Percentiles rank a stretch among this genome's conserved stretches.
Evolutionary conservation across 92 coral and sea anemone genomes (phyloP).

Genomic region (Bergia puertoricense): DNA sequence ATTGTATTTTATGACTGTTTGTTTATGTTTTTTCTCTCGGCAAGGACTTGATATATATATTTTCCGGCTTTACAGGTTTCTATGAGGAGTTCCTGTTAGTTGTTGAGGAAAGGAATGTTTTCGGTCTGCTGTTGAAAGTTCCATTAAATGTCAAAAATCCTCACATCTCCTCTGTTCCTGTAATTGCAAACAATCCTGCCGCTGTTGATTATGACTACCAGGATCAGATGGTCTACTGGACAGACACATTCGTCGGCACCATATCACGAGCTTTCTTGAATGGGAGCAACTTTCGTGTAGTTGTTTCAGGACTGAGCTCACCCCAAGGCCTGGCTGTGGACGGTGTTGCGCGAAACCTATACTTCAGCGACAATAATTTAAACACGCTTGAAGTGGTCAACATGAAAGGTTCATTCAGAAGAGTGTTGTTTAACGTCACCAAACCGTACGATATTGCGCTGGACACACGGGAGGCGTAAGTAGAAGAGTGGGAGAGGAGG

Average conservation of each 20-base stretch:
- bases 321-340: conserved; percentile 29
- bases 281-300: background rate
- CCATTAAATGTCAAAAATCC: conserved; percentile 22
- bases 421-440: background rate
- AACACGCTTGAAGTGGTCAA: conserved; percentile 16
- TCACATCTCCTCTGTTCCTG: background rate
- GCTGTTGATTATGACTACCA: conserved; percentile 40
- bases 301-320: background rate
- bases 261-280: conserved; percentile 4
- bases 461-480: conserved; percentile 34
- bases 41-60: no score
- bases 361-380: background rate
- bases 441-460: conserved; percentile 10
- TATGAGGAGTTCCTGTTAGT: conserved; percentile 26
- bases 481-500: background rate
- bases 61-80: conserved; percentile 14
- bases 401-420: conserved; percentile 6
- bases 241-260: background rate
- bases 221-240: conserved; percentile 18
- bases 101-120: background rate
- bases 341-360: conserved; percentile 21
- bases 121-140: background rate
- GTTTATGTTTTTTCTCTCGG: no score
- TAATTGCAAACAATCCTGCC: background rate
- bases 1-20: no score